A percentile compares a stretch with the other conserved stretches of the same genome.
Conservation (phyloP, 2,113 vertebrate species). For the Grammomys surdaster region DNA sequence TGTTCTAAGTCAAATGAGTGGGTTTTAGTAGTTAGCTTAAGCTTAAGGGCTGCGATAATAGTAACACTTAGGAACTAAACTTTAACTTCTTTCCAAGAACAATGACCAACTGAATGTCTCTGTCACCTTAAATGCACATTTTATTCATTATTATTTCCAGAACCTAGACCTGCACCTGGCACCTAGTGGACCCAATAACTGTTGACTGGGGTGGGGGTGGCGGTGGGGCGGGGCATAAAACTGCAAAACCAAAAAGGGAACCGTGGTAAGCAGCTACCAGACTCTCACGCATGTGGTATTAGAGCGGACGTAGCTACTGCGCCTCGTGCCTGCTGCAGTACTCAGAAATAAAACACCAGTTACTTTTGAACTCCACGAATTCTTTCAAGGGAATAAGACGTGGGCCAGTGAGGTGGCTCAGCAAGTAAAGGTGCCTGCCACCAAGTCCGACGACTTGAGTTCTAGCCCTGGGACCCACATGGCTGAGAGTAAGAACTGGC, state of each 20-base stretch:
- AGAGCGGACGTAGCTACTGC: neutral
- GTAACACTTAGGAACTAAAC: conserved; percentile 28
- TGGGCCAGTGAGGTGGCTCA: neutral
- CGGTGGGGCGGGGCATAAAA: neutral
- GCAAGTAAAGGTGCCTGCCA: neutral
- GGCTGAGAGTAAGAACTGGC: neutral
- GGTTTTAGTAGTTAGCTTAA: conserved; percentile 50
- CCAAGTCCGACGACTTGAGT: neutral
- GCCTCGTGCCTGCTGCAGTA: neutral
- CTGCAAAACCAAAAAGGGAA: neutral
- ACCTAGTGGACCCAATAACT: neutral
- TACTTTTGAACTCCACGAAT: neutral
- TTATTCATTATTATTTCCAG: neutral
- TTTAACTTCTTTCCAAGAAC: conserved; percentile 37
- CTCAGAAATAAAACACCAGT: neutral
- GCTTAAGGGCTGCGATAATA: neutral
- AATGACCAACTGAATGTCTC: neutral
- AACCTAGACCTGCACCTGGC: neutral
- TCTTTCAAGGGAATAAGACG: neutral
- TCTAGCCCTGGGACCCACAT: neutral
- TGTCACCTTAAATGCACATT: neutral
- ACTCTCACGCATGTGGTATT: neutral
- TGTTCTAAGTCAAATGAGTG: neutral
- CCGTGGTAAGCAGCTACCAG: neutral
- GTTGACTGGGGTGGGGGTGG: neutral